phyloP scores from a whole-genome alignment of 2,888 invertebrate genomes.

The Siphlonurus alternatus region DNA sequence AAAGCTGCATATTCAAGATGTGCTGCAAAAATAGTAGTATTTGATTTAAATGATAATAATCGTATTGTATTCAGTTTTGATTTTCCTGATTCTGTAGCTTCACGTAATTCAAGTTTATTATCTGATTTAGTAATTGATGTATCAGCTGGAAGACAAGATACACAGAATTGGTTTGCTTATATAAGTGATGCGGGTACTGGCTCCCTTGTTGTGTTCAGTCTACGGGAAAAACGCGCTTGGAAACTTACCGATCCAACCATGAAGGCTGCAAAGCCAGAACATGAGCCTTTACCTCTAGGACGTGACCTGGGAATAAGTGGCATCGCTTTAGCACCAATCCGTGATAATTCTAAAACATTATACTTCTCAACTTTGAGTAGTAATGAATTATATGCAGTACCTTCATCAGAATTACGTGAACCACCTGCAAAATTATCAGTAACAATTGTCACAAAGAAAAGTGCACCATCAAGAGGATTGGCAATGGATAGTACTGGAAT shows the following conservation, averaged over 20 bases:
- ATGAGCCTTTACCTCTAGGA: neutral
- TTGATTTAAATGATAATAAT: constrained; percentile 37
- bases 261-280: constrained; percentile 27
- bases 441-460: constrained; percentile 40
- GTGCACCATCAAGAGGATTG: constrained; percentile 57
- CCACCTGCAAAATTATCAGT: constrained; percentile 26
- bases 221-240: constrained; percentile 46
- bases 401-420: constrained; percentile 37
- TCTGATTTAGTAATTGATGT: constrained; percentile 56
- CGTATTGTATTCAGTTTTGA: constrained; percentile 35
- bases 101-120: constrained; percentile 38
- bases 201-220: constrained; percentile 46
- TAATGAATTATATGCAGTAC: constrained; percentile 45
- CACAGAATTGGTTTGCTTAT: constrained; percentile 47
- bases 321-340: constrained; percentile 20
- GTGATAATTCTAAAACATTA: constrained; percentile 38
- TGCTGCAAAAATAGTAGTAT: constrained; percentile 47
- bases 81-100: constrained; percentile 42
- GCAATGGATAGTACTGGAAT: constrained; percentile 51
- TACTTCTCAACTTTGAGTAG: constrained; percentile 55
- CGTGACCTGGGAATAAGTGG: constrained; percentile 27
- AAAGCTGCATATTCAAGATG: constrained; percentile 29
- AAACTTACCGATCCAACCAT: constrained; percentile 50
- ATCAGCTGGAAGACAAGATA: constrained; percentile 21
- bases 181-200: constrained; percentile 46